Evolutionary conservation across 2,113 vertebrate genomes (phyloP).

Genomic region (Sphaerodactylus townsendi): DNA sequence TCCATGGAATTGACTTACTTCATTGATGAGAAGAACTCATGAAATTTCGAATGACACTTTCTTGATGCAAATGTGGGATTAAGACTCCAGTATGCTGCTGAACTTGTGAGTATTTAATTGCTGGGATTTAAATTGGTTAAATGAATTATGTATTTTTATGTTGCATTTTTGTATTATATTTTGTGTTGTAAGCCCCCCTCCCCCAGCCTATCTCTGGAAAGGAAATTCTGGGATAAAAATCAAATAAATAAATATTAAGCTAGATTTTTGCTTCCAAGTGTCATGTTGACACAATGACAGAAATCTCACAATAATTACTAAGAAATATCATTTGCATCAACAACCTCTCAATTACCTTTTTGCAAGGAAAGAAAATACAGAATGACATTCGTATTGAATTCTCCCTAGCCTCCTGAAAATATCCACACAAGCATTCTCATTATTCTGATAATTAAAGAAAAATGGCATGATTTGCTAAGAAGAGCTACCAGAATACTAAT

Average conservation of each 20-base stretch:
- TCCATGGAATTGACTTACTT: no score
- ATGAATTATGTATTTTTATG: no score
- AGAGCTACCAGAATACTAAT: not conserved
- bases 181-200: no score
- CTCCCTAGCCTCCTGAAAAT: not conserved
- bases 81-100: not conserved
- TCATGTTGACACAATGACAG: not conserved
- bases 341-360: not conserved
- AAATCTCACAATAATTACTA: not conserved
- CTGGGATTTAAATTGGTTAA: no score
- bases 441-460: conserved; percentile 26
- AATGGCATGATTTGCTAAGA: not conserved
- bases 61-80: not conserved
- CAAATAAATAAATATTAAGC: not conserved
- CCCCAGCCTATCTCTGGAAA: no score
- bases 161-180: no score
- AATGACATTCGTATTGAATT: conserved; percentile 2
- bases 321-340: not conserved
- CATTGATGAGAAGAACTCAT: no score
- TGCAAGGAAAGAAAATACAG: not conserved
- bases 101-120: no score
- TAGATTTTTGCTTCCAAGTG: not conserved
- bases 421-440: conserved; percentile 7
- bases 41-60: not conserved
- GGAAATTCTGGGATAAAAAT: no score